phyloP scores from a whole-genome alignment of 2,113 vertebrate genomes.

The Aphyosemion australe region DNA sequence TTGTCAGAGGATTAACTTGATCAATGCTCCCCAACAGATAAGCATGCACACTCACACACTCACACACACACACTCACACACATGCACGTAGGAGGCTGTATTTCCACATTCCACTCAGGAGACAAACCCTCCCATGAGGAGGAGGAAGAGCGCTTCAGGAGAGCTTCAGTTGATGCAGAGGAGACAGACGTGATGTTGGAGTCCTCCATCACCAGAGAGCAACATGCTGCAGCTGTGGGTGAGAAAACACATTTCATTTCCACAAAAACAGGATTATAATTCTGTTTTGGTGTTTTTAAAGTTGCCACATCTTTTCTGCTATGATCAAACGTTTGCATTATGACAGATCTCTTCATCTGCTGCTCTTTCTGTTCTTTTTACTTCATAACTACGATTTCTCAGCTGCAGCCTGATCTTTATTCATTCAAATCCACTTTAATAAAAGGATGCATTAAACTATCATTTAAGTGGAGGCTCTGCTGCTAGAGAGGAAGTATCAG shows the following conservation, averaged over 20 bases:
- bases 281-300: not conserved
- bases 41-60: not conserved
- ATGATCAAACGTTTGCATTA: not conserved
- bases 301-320: not conserved
- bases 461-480: slow-evolving; percentile 51
- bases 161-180: slow-evolving; percentile 32
- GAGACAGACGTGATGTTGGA: slow-evolving; percentile 18
- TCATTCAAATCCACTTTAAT: not conserved
- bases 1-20: too few species aligned
- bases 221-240: slow-evolving; percentile 50
- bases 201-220: slow-evolving; percentile 12
- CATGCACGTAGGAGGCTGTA: slow-evolving; percentile 25
- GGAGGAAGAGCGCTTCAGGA: slow-evolving; percentile 25
- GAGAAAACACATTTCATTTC: not conserved
- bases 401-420: too few species aligned
- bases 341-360: too few species aligned
- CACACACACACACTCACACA: slow-evolving; percentile 5
- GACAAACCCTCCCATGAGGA: slow-evolving; percentile 53
- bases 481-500: slow-evolving; percentile 51
- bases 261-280: too few species aligned
- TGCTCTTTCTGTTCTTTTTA: too few species aligned
- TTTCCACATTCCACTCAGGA: slow-evolving; percentile 52
- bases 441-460: slow-evolving; percentile 37
- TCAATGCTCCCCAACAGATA: not conserved
- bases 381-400: too few species aligned